Conservation (phyloP, 2,113 vertebrate species). For the Xenus cinereus region DNA sequence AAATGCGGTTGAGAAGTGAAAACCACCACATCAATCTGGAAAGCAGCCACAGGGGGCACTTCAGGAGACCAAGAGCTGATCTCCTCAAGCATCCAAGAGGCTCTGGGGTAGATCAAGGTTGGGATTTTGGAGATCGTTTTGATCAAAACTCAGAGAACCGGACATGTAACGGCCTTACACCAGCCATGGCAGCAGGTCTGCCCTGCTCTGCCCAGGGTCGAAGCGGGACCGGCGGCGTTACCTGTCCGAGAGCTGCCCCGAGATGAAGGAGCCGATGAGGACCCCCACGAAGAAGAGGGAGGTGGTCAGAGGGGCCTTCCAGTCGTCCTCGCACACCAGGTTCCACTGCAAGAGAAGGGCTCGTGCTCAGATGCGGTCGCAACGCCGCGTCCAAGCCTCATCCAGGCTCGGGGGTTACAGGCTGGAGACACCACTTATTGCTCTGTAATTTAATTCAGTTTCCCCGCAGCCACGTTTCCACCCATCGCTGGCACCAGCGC, state of each 20-base stretch:
- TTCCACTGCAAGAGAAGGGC: slow-evolving; percentile 76
- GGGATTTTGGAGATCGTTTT: background rate
- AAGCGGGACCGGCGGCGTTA: background rate
- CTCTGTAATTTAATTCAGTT: background rate
- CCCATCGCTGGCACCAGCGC: background rate
- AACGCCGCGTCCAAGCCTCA: rapidly evolving
- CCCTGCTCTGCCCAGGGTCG: background rate
- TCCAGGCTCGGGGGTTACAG: background rate
- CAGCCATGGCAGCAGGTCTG: background rate
- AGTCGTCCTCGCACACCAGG: slow-evolving; percentile 82
- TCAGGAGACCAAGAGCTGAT: background rate
- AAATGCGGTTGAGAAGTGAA: background rate
- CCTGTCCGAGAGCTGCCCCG: slow-evolving; percentile 85
- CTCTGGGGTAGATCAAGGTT: background rate
- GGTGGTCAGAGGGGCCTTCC: slow-evolving; percentile 81
- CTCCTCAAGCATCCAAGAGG: background rate
- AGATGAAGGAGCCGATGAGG: slow-evolving; percentile 79
- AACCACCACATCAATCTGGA: background rate
- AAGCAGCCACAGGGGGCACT: background rate
- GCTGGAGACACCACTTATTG: background rate
- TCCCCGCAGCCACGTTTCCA: background rate
- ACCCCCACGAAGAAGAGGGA: slow-evolving; percentile 83
- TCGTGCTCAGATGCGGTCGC: background rate
- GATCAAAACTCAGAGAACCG: background rate
- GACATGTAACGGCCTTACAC: background rate